Conservation (phyloP, 2,888 invertebrate species). For the Thymelicus sylvestris region DNA sequence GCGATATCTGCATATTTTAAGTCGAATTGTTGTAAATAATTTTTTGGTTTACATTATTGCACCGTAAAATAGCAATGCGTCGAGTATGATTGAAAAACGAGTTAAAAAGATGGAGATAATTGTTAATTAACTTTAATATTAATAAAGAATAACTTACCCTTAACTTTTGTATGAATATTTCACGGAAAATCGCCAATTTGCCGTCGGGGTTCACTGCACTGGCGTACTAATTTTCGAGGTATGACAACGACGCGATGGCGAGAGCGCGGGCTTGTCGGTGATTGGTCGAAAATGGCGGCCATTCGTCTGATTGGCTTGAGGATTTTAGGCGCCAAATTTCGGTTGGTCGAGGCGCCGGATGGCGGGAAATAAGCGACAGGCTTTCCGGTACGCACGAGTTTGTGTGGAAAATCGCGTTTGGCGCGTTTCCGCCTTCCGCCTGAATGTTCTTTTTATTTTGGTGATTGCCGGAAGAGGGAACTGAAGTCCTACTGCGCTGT, state of each 20-base stretch:
- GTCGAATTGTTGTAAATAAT: constrained; percentile 4
- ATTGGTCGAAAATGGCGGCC: constrained; percentile 83
- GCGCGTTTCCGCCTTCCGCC: constrained; percentile 67
- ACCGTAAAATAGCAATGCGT: constrained; percentile 48
- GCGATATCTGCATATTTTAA: background rate
- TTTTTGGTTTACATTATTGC: constrained; percentile 53
- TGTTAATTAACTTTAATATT: constrained; percentile 45
- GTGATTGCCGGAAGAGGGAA: constrained; percentile 21
- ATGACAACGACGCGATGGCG: constrained; percentile 82
- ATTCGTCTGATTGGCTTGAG: constrained; percentile 66
- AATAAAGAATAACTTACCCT: constrained; percentile 63
- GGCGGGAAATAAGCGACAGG: constrained; percentile 77
- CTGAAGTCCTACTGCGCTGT: background rate
- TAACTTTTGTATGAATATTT: constrained; percentile 63
- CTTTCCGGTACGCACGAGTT: constrained; percentile 78
- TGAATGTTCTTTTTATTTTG: constrained; percentile 51
- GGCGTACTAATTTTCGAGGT: constrained; percentile 83
- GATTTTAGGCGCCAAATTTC: constrained; percentile 82
- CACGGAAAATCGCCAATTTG: constrained; percentile 79
- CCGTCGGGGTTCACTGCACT: constrained; percentile 82
- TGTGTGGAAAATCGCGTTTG: constrained; percentile 77
- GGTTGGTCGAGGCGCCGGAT: constrained; percentile 81
- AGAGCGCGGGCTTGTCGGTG: constrained; percentile 78
- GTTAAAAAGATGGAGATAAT: constrained; percentile 20
- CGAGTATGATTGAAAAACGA: constrained; percentile 15